These are phyloP conservation scores for Scopus umbretta DNA, from an alignment of 2,113 vertebrate species.

Conservation along the genomic window DNA sequence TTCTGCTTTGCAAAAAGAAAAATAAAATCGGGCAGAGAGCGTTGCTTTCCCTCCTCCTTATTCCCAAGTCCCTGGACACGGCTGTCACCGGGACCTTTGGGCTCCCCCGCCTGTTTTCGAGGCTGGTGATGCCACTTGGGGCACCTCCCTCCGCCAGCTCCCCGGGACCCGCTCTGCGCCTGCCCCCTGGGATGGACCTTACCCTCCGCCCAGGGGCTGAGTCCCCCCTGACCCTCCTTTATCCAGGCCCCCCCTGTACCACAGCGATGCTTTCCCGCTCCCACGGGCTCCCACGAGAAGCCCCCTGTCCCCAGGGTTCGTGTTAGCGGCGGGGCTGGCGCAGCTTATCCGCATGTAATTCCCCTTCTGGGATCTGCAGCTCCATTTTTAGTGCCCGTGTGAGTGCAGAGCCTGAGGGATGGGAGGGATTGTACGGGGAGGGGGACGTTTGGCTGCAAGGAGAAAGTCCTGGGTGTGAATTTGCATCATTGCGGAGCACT, in stretches of 20 bases:
- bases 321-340: accelerated
- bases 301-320: accelerated
- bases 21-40: neutral
- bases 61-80: neutral
- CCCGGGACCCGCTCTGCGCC: accelerated
- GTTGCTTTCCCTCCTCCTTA: neutral
- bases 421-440: accelerated
- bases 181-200: neutral
- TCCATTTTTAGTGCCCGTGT: accelerated
- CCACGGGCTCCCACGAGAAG: accelerated
- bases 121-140: neutral
- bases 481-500: accelerated
- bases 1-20: neutral
- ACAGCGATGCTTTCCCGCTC: accelerated
- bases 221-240: accelerated
- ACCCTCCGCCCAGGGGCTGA: accelerated
- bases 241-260: accelerated
- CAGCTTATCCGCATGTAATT: neutral
- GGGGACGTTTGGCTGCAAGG: accelerated
- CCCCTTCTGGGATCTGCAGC: neutral
- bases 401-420: neutral
- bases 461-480: neutral
- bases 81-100: neutral
- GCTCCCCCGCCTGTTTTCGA: accelerated
- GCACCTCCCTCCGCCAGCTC: neutral